These are phyloP conservation scores for Patella depressa DNA, from an alignment of 2,888 invertebrate genomes.

Conservation along the genomic window DNA sequence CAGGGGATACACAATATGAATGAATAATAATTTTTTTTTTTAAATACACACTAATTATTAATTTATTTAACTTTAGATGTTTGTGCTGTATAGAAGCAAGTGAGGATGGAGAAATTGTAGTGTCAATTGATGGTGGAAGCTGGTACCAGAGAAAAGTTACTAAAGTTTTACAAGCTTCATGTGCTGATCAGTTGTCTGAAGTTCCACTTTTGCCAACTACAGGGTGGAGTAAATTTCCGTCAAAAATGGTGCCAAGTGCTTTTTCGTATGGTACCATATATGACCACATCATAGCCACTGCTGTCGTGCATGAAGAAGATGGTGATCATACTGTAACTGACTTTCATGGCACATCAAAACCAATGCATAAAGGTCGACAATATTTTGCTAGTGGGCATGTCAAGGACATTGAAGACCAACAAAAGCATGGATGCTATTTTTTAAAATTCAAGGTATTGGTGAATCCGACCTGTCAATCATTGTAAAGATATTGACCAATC, in stretches of 20 bases:
- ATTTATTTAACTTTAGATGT: neutral
- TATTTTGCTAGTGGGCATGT: conserved; percentile 27
- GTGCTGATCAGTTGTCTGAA: neutral
- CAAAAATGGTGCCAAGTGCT: conserved; percentile 12
- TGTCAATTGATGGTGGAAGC: conserved; percentile 25
- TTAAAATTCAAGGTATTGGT: conserved; percentile 22
- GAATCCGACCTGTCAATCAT: too few species aligned
- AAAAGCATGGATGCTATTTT: conserved; percentile 20
- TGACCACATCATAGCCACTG: conserved; percentile 21
- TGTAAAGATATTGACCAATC: too few species aligned
- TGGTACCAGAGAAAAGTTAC: conserved; percentile 20
- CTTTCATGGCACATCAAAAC: conserved; percentile 16
- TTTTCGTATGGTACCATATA: conserved; percentile 25
- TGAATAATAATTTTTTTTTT: too few species aligned
- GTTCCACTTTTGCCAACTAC: conserved; percentile 17
- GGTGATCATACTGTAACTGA: neutral
- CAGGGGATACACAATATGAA: too few species aligned
- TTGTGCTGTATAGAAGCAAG: neutral
- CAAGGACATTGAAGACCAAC: conserved; percentile 14
- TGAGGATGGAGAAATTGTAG: conserved; percentile 10
- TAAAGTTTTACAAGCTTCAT: conserved; percentile 2
- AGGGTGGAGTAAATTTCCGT: conserved; percentile 28
- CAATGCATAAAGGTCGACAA: conserved; percentile 25
- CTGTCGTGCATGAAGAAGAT: neutral
- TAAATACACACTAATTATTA: neutral